Conservation (phyloP, 2,113 vertebrate species). For the Tachysurus vachellii region DNA sequence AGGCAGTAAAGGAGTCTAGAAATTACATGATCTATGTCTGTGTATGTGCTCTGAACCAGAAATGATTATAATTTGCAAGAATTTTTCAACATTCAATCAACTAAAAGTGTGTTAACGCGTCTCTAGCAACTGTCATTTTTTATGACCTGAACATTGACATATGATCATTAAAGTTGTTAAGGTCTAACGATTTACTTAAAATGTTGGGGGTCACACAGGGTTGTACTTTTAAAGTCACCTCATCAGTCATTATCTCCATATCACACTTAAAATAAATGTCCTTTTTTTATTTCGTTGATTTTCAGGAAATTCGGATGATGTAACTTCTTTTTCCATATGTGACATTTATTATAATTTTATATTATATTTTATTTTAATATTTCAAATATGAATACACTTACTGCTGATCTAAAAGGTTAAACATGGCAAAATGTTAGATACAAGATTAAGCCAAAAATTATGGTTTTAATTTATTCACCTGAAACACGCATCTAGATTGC, state of each 20-base stretch:
- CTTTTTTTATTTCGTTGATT: background rate
- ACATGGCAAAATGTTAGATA: background rate
- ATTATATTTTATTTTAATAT: background rate
- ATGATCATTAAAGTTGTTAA: background rate
- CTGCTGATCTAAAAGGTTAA: background rate
- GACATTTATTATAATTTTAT: background rate
- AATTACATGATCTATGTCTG: background rate
- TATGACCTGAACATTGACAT: background rate
- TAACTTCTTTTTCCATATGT: background rate
- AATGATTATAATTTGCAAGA: too few relatives aligned
- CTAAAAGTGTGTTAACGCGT: background rate
- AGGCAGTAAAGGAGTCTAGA: background rate
- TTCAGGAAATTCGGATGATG: background rate
- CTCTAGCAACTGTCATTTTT: background rate
- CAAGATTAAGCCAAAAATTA: background rate
- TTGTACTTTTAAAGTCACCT: background rate
- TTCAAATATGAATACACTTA: background rate
- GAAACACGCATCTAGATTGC: background rate
- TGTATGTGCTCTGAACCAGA: background rate
- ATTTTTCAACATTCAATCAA: background rate
- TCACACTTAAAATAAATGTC: background rate
- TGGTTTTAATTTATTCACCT: background rate
- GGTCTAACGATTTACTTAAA: background rate
- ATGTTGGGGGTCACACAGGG: background rate
- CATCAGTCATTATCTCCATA: background rate